Evolutionary conservation across 2,113 vertebrate genomes (phyloP).

Genomic region (Ptilonorhynchus violaceus): DNA sequence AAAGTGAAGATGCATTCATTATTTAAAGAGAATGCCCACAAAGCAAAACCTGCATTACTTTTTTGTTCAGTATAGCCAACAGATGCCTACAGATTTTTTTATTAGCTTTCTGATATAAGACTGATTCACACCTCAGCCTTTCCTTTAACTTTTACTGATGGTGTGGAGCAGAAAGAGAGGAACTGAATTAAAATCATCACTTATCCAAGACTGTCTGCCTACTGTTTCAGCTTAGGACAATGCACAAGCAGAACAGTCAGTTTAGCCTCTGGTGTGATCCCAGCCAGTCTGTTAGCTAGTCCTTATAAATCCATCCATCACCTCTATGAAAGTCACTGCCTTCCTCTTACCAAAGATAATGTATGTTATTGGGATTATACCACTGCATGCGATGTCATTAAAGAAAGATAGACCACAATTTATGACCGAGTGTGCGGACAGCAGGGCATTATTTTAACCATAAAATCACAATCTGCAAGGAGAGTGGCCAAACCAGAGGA

Average conservation of each 20-base stretch:
- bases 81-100: neutral
- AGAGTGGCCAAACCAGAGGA: conserved; percentile 70
- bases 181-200: conserved; percentile 38
- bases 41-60: neutral
- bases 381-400: conserved; percentile 65
- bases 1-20: neutral
- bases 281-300: conserved; percentile 35
- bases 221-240: conserved; percentile 8
- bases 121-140: neutral
- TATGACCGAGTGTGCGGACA: conserved; percentile 67
- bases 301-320: conserved; percentile 69
- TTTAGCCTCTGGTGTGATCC: conserved; percentile 38
- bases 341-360: conserved; percentile 72
- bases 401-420: conserved; percentile 75
- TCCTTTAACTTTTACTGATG: neutral
- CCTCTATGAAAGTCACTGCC: conserved; percentile 54
- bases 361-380: conserved; percentile 71
- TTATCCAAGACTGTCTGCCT: neutral
- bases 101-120: neutral
- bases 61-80: neutral
- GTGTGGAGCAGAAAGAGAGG: neutral
- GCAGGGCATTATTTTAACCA: conserved; percentile 76
- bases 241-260: neutral
- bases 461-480: conserved; percentile 74
- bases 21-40: neutral